Evolutionary conservation across 2,888 invertebrate genomes (phyloP).

Genomic region (Argyresthia goedartella): DNA sequence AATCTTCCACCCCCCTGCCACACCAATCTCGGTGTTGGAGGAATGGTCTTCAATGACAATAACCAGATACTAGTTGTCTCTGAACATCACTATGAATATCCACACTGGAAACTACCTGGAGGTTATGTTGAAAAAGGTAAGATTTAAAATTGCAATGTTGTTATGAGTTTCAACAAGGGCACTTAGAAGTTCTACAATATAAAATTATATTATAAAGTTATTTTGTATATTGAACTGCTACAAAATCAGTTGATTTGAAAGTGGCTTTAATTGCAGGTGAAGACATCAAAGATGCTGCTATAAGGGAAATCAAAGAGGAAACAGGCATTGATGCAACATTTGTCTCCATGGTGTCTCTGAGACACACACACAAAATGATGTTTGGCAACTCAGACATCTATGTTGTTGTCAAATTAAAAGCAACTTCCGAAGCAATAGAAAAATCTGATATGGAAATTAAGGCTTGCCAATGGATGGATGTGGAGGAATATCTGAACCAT

Average conservation of each 20-base stretch:
- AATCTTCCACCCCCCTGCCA: slow-evolving; percentile 86
- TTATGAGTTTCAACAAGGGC: not conserved
- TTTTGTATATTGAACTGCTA: too few relatives aligned
- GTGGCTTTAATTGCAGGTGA: slow-evolving; percentile 72
- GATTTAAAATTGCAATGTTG: not conserved
- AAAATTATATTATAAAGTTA: too few relatives aligned
- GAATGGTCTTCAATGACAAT: slow-evolving; percentile 83
- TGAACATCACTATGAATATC: slow-evolving; percentile 74
- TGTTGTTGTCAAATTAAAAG: slow-evolving; percentile 79
- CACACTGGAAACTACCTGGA: slow-evolving; percentile 92
- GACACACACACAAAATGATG: slow-evolving; percentile 82
- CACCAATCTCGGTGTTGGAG: slow-evolving; percentile 85
- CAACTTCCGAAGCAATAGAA: slow-evolving; percentile 72
- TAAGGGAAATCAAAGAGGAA: slow-evolving; percentile 91
- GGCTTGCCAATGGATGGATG: slow-evolving; percentile 85
- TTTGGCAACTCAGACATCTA: slow-evolving; percentile 92
- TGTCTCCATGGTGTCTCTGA: slow-evolving; percentile 79
- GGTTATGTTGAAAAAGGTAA: slow-evolving; percentile 89
- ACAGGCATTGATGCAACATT: slow-evolving; percentile 86
- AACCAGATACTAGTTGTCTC: slow-evolving; percentile 84
- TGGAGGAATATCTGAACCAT: slow-evolving; percentile 78
- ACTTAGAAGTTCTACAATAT: too few relatives aligned
- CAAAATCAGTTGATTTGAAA: too few relatives aligned
- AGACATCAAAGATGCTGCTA: slow-evolving; percentile 83
- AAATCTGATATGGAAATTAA: slow-evolving; percentile 84